Base-by-base conservation (phyloP, 2,797 vertebrate species). In the Podargus strigoides region DNA sequence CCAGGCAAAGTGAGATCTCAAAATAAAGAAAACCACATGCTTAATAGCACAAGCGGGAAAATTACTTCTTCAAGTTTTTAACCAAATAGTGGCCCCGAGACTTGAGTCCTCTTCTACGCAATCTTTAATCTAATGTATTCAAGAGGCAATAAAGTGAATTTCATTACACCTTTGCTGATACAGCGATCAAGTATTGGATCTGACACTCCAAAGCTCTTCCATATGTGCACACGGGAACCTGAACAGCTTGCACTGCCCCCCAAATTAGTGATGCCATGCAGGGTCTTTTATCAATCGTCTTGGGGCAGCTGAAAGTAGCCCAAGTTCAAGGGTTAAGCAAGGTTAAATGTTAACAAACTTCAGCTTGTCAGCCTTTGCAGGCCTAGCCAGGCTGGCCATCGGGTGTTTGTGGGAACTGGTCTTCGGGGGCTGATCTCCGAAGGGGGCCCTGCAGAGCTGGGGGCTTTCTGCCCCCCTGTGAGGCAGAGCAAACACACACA, bases 1-100 rank as follows among this genome's bases (percentile, higher is more conserved):
- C 69, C 81, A 81, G 73, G 90, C 95, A 91, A 97, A 97, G 95
- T 87, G 91, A 97, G 96, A 96, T 95, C 94, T 97, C 91, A 95
- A 82, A 96, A 89, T 97, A 97, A 97, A 86, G 95, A 85, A 95
- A 97, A 97, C 96, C 97, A 97, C 96, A 97, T 97, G 97, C 93
- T 96, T 95, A 97, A 97, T 95, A 93, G 95, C 91, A 94, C 87
- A 93, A 94, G 96, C 1, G 41, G 95, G 90, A 94, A 96, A 97
- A 95, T 95, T 76, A 88, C 94, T 93, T 89, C 95, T 94, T 90
- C 81, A 84, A 89, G 90, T 95, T 96, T 95, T 97, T 97, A 96
- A 94, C 96, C 84, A 96, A 96, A 94, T 92, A 87, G 72, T 36
- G 85, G 78, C 85, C 67, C 85, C 6, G 30, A 91, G 96, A 93